Base-by-base conservation (phyloP, 2,113 vertebrate genomes). In the Caranx ignobilis region DNA sequence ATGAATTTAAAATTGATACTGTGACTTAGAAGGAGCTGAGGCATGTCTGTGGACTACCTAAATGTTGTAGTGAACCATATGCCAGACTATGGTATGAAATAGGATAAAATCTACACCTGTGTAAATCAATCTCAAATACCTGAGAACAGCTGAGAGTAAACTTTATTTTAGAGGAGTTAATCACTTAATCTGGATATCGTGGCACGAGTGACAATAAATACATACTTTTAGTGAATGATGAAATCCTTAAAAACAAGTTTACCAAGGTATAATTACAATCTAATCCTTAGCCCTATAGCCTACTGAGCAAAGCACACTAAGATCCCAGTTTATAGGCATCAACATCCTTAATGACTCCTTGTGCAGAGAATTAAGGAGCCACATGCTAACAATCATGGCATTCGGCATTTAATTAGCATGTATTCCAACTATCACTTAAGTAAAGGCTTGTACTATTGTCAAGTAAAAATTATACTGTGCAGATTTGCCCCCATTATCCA, bases 401-500 rank as follows among this genome's bases (percentile, higher is more conserved):
- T 34, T 55, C 78, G 66, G 50, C 11, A 41, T 61, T 56, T 56
- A 76, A 72, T 84, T 39, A 69, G 54, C 34, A 41, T 77, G 43
- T 73, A 70, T 78, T 83, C 18, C 37, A 50, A 75, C 76, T 45
- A 61, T 81, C 39, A 59, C 48, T 32, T 59, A 74, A 74, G 67
- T 87, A 71, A 86, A 55, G 57, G 63, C 65, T 57, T 77, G 54
- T 34, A 60, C 55, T 34, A 57, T 72, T 84, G 88, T 87, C 87
- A 84, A 55, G 45, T 79, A 75, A 79, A 89, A 88, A 86, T 75
- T 62, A 67, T 54, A 43, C 74, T 47, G 54, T 62, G 52, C 83
- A 82, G 67, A 86, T 84, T 83, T 62, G 64, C 83, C 83, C 87
- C 89, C 76, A 89, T 89, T 89, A 88, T 74, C 85, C 87, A 83